Evolutionary conservation across 2,888 invertebrate genomes (phyloP).

Genomic region (Folsomia manolachei): DNA sequence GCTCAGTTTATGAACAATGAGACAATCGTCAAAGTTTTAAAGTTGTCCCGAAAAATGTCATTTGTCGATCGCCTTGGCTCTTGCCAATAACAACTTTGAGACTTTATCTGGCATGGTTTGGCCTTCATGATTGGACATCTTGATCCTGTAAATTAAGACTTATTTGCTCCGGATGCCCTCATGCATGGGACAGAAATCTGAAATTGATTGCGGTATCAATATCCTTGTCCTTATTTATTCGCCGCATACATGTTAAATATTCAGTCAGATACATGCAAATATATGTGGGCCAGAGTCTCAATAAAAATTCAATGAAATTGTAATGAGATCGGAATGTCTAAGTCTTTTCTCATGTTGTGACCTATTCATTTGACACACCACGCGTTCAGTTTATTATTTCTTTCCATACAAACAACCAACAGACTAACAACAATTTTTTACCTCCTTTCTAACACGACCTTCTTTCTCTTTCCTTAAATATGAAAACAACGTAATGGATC

Average conservation of each 20-base stretch:
- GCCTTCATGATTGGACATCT: no score
- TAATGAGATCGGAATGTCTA: neutral
- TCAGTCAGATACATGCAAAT: neutral
- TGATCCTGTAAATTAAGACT: no score
- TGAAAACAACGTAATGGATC: neutral
- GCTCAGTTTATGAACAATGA: neutral
- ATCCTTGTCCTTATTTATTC: no score
- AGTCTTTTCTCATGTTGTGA: neutral
- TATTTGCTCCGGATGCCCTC: no score
- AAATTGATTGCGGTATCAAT: no score
- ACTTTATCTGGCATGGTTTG: no score
- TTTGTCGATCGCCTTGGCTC: neutral
- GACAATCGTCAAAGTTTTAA: neutral
- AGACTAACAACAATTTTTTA: slow-evolving; percentile 1
- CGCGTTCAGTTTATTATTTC: slow-evolving; percentile 4
- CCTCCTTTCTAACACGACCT: neutral
- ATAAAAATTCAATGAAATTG: no score
- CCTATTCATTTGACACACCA: neutral
- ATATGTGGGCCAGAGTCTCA: no score
- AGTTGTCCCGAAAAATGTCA: neutral
- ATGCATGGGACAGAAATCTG: no score
- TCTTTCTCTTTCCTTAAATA: neutral
- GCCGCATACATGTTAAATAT: no score
- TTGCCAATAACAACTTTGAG: no score
- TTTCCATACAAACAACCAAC: slow-evolving; percentile 1